Evolutionary conservation across 2,888 invertebrate species (phyloP).

Genomic region (Nasonia oneida): DNA sequence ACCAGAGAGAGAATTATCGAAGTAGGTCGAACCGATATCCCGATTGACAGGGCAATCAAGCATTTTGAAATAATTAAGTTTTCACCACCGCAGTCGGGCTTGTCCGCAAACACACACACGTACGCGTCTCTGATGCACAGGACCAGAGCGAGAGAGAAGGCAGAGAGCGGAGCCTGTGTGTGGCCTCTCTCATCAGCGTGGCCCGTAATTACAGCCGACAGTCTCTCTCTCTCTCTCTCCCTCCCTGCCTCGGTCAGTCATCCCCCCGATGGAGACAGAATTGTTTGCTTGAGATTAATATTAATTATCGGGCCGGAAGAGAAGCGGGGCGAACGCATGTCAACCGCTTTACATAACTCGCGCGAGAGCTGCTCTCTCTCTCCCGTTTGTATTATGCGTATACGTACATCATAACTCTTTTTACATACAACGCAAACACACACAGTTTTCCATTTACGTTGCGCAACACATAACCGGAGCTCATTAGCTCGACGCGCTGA

Average conservation of each 20-base stretch:
- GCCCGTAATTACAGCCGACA: conserved; percentile 34
- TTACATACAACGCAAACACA: neutral
- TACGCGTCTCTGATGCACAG: neutral
- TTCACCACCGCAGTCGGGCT: neutral
- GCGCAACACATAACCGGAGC: neutral
- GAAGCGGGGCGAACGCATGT: neutral
- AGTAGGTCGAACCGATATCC: neutral
- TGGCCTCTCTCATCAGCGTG: neutral
- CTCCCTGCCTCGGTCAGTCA: neutral
- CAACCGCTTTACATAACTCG: conserved; percentile 40
- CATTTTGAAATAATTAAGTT: conserved; percentile 10
- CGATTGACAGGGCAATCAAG: neutral
- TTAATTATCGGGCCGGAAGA: conserved; percentile 44
- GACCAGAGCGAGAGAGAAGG: neutral
- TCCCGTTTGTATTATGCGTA: neutral
- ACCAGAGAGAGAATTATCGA: too few relatives aligned
- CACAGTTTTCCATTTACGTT: neutral
- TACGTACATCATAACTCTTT: neutral
- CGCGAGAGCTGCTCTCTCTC: too few relatives aligned
- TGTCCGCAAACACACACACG: neutral
- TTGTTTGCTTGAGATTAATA: conserved; percentile 50
- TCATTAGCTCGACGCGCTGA: neutral
- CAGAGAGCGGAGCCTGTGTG: neutral
- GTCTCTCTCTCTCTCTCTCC: neutral
- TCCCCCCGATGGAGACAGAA: neutral